Evolutionary conservation across 2,888 invertebrate species (phyloP), one percentile per base, ranked within the genome.

Genomic region (Galeopsomyia nigrocyanea): DNA sequence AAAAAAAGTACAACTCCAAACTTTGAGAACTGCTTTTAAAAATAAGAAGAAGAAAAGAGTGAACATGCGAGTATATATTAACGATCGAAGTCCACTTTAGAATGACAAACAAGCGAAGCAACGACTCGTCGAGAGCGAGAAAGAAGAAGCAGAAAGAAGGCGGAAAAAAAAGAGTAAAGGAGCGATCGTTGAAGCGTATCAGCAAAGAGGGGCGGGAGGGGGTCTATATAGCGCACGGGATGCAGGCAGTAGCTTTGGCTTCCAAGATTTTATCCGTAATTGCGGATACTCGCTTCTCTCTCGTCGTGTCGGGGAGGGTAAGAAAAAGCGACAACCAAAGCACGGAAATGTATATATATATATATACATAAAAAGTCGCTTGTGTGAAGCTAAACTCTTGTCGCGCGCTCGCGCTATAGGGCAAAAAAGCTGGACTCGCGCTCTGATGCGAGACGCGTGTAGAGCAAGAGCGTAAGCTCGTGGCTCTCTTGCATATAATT

Each of bases 221-320:
- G 46, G 9, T 17, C 19, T 53, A 53, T 21, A 21, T 53, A 53
- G 53, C 17, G 17, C 53, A 22, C n/a, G 22, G 70, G 66, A 57
- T 22, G 47, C 58, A 21, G 39, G 39, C 39, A 39, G 39, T 39
- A 39, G 39, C 39, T 39, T 39, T 39, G 39, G 31, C 60, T 71
- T 68, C 71, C 68, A 68, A 67, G 74, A 74, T 70, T 71, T 62
- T 57, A 71, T 74, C 65, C 74, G 68, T 71, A 75, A 75, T 75
- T 75, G 68, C 74, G 71, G 71, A 74, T 74, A 74, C 65, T 58
- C 51, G 47, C 61, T 56, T 39, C 39, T 26, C 26, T 26, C 26
- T 17, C 49, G 50, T 49, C 16, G 49, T 17, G 49, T 47, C 47
- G 49, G 21, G 46, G 68, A 10, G 22, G 65, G 64, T 26, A 63